Evolutionary conservation across 2,797 vertebrate genomes (phyloP).

Genomic region (Xiphophorus birchmanni): DNA sequence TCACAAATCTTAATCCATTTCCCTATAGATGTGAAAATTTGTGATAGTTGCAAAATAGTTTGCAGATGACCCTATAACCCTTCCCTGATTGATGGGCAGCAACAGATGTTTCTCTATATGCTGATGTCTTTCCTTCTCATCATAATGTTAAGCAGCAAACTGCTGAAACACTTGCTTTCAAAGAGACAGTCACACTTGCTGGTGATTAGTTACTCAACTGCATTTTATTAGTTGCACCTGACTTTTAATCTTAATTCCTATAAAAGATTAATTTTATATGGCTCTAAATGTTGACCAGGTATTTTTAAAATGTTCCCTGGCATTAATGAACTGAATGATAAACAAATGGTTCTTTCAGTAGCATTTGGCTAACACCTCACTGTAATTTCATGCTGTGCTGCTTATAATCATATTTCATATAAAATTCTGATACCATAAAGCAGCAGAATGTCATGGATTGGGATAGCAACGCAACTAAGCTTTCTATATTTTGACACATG

Average conservation of each 20-base stretch:
- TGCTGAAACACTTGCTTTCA: background rate
- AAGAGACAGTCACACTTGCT: background rate
- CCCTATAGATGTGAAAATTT: background rate
- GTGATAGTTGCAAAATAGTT: background rate
- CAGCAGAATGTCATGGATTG: conserved; percentile 56
- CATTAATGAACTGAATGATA: conserved; percentile 54
- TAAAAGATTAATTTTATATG: conserved; percentile 16
- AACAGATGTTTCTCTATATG: conserved; percentile 2
- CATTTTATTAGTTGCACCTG: background rate
- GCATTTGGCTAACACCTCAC: conserved; percentile 76
- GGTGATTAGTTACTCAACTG: background rate
- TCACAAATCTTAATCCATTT: background rate
- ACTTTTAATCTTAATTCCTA: conserved; percentile 3
- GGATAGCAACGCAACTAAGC: conserved; percentile 62
- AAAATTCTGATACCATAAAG: conserved; percentile 60
- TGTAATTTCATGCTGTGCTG: conserved; percentile 60
- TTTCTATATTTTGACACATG: conserved; percentile 74
- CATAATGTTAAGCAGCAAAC: background rate
- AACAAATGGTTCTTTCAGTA: conserved; percentile 57
- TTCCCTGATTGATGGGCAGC: background rate
- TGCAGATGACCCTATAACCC: background rate
- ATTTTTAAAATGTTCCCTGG: conserved; percentile 58
- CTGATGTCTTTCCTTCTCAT: background rate
- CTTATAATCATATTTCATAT: conserved; percentile 70
- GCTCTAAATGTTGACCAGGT: conserved; percentile 43